Conservation (phyloP, 2,888 invertebrate species). For the Idaea biselata region DNA sequence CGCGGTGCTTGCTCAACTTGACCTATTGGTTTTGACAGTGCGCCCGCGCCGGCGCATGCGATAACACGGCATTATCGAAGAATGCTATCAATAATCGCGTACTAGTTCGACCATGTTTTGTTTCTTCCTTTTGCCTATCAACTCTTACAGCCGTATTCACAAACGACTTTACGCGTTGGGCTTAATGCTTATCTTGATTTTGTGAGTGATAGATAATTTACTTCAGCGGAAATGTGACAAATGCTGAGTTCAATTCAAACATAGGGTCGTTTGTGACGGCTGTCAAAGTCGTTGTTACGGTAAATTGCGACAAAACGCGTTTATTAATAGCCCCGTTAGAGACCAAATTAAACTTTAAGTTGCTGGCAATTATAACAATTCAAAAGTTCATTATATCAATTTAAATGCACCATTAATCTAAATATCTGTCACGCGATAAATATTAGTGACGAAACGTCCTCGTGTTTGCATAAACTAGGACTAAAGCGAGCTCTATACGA, state of each 20-base stretch:
- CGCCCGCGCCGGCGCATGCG: constrained; percentile 8
- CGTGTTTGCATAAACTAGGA: not conserved
- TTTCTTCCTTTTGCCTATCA: too few relatives aligned
- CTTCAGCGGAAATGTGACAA: too few relatives aligned
- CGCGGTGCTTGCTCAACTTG: constrained; percentile 25
- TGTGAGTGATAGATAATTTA: too few relatives aligned
- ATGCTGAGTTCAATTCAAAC: too few relatives aligned
- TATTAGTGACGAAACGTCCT: not conserved
- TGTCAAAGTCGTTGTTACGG: too few relatives aligned
- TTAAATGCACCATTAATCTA: not conserved
- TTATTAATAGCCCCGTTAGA: too few relatives aligned
- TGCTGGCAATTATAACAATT: not conserved
- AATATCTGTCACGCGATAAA: not conserved
- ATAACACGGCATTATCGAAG: not conserved
- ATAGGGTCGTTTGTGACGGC: too few relatives aligned
- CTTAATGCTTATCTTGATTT: too few relatives aligned
- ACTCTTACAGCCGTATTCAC: too few relatives aligned
- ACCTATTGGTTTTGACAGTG: constrained; percentile 28
- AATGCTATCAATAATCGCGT: not conserved
- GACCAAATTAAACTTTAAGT: not conserved
- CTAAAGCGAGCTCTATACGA: not conserved
- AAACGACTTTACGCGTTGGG: too few relatives aligned
- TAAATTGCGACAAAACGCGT: too few relatives aligned
- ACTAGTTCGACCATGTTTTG: too few relatives aligned
- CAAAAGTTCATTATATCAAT: not conserved